These are phyloP conservation scores for Syritta pipiens DNA, from an alignment of 2,888 invertebrate species.

Conservation along the genomic window DNA sequence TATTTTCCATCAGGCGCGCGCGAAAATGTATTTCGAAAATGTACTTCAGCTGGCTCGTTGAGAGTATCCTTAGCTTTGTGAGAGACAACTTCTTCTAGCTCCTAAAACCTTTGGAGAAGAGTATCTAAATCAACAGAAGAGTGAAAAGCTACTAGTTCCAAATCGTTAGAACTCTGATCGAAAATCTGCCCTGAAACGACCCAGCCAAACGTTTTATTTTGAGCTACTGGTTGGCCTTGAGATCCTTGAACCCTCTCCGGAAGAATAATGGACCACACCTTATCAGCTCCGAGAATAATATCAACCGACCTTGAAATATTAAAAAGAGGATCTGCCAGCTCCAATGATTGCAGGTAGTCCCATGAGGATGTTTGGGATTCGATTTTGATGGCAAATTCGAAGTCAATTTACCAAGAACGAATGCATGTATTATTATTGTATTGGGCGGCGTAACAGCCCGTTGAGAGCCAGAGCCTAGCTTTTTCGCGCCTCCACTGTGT, in stretches of 20 bases:
- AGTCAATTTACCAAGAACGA: not conserved
- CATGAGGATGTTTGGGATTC: constrained; percentile 15
- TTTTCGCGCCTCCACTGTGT: too few relatives aligned
- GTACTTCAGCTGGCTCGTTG: constrained; percentile 33
- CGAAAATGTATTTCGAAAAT: constrained; percentile 40
- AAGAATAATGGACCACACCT: not conserved
- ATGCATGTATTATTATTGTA: not conserved
- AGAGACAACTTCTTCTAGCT: constrained; percentile 23
- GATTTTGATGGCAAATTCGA: not conserved
- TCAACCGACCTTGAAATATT: not conserved
- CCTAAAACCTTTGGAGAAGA: constrained; percentile 34
- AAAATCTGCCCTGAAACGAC: constrained; percentile 9
- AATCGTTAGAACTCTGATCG: not conserved
- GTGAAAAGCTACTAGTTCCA: not conserved
- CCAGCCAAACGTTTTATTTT: constrained; percentile 11
- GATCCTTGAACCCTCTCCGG: not conserved
- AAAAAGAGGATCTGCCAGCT: constrained; percentile 21
- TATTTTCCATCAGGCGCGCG: constrained; percentile 38
- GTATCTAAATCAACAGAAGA: constrained; percentile 4
- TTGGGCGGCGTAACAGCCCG: too few relatives aligned
- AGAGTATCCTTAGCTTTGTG: not conserved
- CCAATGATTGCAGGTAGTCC: constrained; percentile 24
- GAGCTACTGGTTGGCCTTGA: not conserved
- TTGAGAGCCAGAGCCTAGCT: too few relatives aligned
- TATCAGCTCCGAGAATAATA: not conserved